A percentile compares a stretch with the other conserved stretches of the same genome.
These are phyloP conservation scores for Alexandromys fortis DNA, from an alignment of 2,113 vertebrate species.

Conservation along the genomic window DNA sequence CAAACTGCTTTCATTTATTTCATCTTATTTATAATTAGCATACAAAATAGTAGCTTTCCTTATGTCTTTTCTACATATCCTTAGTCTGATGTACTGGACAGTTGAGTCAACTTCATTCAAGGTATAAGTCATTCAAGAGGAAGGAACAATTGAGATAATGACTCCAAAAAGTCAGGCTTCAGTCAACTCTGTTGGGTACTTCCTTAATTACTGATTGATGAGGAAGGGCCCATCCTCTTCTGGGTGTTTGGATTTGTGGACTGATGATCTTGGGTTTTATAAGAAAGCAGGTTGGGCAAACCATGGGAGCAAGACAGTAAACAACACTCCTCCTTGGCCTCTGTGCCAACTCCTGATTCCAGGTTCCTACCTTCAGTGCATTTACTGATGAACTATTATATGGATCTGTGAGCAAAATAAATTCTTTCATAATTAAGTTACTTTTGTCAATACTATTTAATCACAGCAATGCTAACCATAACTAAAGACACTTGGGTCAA, in stretches of 20 bases:
- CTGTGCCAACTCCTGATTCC: no score
- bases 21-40: not conserved
- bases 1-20: not conserved
- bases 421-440: not conserved
- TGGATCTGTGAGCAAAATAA: not conserved
- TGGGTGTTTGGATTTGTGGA: not conserved
- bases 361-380: not conserved
- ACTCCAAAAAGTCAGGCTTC: not conserved
- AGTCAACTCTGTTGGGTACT: not conserved
- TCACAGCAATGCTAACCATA: not conserved
- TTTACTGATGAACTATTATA: not conserved
- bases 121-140: not conserved
- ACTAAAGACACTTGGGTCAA: not conserved
- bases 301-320: not conserved
- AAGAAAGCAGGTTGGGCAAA: not conserved
- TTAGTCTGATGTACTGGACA: not conserved
- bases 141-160: not conserved
- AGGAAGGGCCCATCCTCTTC: not conserved
- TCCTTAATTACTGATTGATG: not conserved
- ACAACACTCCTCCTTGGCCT: no score
- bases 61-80: no score
- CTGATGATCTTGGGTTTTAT: not conserved
- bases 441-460: no score
- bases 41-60: no score
- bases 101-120: not conserved